Percentiles rank a stretch among this genome's conserved stretches.
These are phyloP conservation scores for Onthophagus sagittarius DNA, from an alignment of 2,888 invertebrate species.

Conservation along the genomic window DNA sequence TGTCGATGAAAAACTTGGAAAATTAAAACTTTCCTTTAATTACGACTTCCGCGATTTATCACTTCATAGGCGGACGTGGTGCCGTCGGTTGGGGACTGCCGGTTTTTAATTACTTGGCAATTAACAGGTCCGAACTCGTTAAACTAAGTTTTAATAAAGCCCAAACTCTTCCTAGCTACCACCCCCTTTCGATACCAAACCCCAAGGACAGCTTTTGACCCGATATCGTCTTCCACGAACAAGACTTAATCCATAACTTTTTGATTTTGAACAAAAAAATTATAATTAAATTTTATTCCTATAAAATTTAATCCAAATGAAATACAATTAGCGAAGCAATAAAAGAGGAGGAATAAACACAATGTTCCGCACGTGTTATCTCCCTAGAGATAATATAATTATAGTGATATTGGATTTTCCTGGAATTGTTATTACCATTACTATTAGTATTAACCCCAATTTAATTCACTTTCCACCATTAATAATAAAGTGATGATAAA, in stretches of 20 bases:
- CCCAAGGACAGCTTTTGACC: not conserved
- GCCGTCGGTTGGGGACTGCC: not conserved
- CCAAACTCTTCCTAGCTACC: not conserved
- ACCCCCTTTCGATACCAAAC: not conserved
- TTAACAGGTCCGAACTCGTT: conserved; percentile 22
- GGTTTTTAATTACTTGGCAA: conserved; percentile 21
- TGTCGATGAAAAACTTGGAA: conserved; percentile 24
- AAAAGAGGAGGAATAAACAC: not conserved
- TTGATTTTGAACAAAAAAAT: too few species aligned
- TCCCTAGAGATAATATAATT: not conserved
- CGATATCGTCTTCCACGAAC: not conserved
- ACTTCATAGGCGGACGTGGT: not conserved
- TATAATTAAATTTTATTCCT: not conserved
- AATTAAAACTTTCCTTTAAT: conserved; percentile 25
- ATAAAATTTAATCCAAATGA: not conserved
- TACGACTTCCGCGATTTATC: conserved; percentile 16
- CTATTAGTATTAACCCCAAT: not conserved
- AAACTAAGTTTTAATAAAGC: conserved; percentile 19
- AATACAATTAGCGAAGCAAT: not conserved
- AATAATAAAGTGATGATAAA: not conserved
- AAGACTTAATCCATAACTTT: not conserved
- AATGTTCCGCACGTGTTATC: not conserved
- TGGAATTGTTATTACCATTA: not conserved
- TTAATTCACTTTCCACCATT: not conserved
- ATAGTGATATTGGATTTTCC: not conserved